These are phyloP conservation scores for Meleagris gallopavo DNA, from an alignment of 2,113 vertebrate genomes.

Conservation along the genomic window DNA sequence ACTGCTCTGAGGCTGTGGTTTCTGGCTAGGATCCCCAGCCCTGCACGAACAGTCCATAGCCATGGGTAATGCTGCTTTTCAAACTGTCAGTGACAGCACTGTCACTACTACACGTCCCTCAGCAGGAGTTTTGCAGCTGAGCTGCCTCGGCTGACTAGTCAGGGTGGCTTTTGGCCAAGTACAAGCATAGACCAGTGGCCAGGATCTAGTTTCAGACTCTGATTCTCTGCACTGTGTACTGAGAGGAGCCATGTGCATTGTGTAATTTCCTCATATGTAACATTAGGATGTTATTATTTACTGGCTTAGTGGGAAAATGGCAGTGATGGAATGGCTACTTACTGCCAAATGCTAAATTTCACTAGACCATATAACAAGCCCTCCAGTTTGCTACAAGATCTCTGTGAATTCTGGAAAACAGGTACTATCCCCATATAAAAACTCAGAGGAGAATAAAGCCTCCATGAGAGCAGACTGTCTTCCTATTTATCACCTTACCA, in stretches of 20 bases:
- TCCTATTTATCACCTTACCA: conserved; percentile 20
- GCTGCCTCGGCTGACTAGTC: neutral
- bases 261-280: neutral
- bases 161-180: neutral
- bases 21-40: neutral
- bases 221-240: neutral
- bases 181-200: neutral
- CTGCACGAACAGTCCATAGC: neutral
- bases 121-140: neutral
- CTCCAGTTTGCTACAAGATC: neutral
- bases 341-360: neutral
- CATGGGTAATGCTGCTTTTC: neutral
- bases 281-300: neutral
- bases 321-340: neutral
- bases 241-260: neutral
- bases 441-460: neutral
- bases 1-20: neutral
- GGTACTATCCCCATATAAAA: neutral
- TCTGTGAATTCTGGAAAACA: neutral
- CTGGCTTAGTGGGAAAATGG: neutral
- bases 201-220: neutral
- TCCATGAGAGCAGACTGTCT: neutral
- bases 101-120: neutral
- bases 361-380: neutral
- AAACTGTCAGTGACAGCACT: neutral